Evolutionary conservation across 2,113 vertebrate genomes (phyloP), one percentile per base, ranked within the genome.

Genomic region (Genyomyrus donnyi): DNA sequence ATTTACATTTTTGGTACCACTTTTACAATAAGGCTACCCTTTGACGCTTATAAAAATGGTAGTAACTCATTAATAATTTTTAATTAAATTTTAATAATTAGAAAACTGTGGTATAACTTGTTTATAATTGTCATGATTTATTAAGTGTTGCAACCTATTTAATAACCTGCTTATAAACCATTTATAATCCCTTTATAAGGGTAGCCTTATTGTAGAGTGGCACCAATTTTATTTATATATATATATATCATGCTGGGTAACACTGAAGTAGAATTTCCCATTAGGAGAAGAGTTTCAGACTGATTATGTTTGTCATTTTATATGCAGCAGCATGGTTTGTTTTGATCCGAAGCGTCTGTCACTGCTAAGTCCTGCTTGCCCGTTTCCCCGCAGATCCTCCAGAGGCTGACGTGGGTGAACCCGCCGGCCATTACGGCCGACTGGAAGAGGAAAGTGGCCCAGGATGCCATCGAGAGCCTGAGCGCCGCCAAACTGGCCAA

Each of bases 391-490:
- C 89, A 99, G 98, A 99, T 99, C 58, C 97, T 99, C 93, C 98
- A 99, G 94, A 93, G 98, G 91, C 96, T 99, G 90, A 96, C 98
- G 0, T 99, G 98, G 95, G 98, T 99, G 35, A 99, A 97, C 92
- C 98, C 98, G 4, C 98, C 98, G 0, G 95, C 97, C 91, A 95
- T 99, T 93, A 98, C 95, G 2, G 93, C 95, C 0, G 98, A 99
- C 85, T 99, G 98, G 98, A 99, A 99, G 94, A 95, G 98, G 89
- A 99, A 98, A 92, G 97, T 99, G 88, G 98, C 98, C 87, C 98
- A 99, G 93, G 98, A 99, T 0, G 98, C 98, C 84, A 99, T 99
- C 0, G 98, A 99, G 94, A 99, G 98, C 93, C 97, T 99, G 77
- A 99, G 98, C 0, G 98, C 98, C 0, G 97, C 98, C 91, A 99